Evolutionary conservation across 2,797 vertebrate genomes (phyloP).

Genomic region (Schizopygopsis malacanthus): DNA sequence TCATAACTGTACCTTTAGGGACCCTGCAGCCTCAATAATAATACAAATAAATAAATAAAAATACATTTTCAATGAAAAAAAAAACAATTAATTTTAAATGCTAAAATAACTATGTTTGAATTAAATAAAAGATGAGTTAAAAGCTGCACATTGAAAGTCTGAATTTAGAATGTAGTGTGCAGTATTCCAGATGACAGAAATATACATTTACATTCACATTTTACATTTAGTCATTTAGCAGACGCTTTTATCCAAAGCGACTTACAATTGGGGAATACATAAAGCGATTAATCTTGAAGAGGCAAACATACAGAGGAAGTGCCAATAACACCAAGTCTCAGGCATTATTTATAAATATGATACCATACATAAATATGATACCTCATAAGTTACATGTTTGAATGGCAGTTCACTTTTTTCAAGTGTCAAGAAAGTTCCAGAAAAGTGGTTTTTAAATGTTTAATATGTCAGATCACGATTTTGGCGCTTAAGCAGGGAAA

Average conservation of each 20-base stretch:
- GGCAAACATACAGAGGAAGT: no score
- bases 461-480: not conserved
- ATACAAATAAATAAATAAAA: not conserved
- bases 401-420: not conserved
- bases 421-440: constrained; percentile 10
- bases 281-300: no score
- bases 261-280: no score
- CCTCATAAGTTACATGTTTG: not conserved
- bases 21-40: not conserved
- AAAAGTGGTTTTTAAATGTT: not conserved
- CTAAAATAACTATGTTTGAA: not conserved
- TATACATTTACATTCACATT: not conserved
- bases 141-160: not conserved
- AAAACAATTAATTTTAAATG: not conserved
- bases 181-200: not conserved
- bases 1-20: not conserved
- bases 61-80: not conserved
- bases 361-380: not conserved
- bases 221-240: no score
- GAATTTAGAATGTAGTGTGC: not conserved
- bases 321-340: no score
- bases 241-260: no score
- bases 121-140: not conserved
- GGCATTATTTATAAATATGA: no score
- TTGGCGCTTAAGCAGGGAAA: not conserved